Base-by-base conservation (phyloP, 1,140 invertebrate species). In the Globodera rostochiensis region DNA sequence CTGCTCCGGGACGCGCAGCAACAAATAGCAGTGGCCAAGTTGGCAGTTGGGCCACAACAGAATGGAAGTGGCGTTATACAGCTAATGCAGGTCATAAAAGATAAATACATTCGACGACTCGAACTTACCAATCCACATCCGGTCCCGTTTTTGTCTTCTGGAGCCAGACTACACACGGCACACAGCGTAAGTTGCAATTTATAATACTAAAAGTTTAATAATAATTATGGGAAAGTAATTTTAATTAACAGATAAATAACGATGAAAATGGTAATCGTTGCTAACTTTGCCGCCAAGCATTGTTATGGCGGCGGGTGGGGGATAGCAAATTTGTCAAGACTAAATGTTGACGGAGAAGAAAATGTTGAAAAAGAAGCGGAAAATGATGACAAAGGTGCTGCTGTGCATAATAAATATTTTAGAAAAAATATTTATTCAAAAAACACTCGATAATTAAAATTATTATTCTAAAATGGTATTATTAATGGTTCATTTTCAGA, bases 91-190 rank as follows among this genome's bases (percentile, higher is more conserved):
- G 77, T 70, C 21, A 13, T 7, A 19, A n/a, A 21, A 19, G 11
- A 45, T 9, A 70, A 9, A 53, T 89, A 90, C 71, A 87, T 89
- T 67, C 90, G 89, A 80, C 64, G 79, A 19, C 67, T 89, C 25
- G 88, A 86, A 74, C 71, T 89, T 19, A 73, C 80, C 1, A 73
- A 84, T 36, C 88, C 88, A 13, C 84, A 89, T 79, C 88, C 88
- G 60, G 88, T 89, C 67, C 88, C 88, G 25, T 90, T 90, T 79
- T 80, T 89, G 13, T 86, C 84, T 47, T 53, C 53, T 60, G 73
- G 81, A 25, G 82, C 84, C 13, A 88, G 89, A 64, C 83, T 86
- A 49, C 84, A 88, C 57, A 83, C 80, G 46, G 86, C 86, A 36
- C 78, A 87, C 50, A 73, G 60, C n/a, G 78, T 78, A 70, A 78